Evolutionary conservation across 1,140 invertebrate genomes (phyloP).

Genomic region (Philopotamus ludificatus): DNA sequence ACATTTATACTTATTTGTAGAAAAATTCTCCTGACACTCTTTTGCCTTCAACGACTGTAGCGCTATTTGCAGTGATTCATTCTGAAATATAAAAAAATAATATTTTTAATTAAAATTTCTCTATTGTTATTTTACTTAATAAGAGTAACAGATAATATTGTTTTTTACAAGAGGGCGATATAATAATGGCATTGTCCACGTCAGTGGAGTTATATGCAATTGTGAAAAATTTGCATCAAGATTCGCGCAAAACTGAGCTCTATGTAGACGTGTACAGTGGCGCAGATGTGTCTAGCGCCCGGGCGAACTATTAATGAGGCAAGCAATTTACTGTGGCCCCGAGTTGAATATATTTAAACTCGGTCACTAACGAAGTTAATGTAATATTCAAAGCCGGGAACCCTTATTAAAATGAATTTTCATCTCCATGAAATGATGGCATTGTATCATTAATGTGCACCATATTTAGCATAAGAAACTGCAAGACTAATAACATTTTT

Average conservation of each 20-base stretch:
- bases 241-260: neutral
- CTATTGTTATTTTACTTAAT: neutral
- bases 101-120: neutral
- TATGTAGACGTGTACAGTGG: too few species aligned
- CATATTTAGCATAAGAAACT: too few species aligned
- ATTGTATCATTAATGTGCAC: too few species aligned
- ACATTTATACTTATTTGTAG: conserved; percentile 39
- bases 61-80: conserved; percentile 38
- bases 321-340: neutral
- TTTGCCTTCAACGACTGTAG: conserved; percentile 37
- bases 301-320: neutral
- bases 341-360: neutral
- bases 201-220: too few species aligned
- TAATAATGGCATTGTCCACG: too few species aligned
- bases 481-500: too few species aligned
- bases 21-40: conserved; percentile 39
- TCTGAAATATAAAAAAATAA: conserved; percentile 30
- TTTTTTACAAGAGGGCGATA: too few species aligned
- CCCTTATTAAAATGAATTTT: neutral
- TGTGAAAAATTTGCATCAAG: too few species aligned
- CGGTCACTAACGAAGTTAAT: neutral
- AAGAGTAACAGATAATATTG: too few species aligned
- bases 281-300: neutral
- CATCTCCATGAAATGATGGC: too few species aligned
- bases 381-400: neutral